phyloP scores from a whole-genome alignment of 2,797 vertebrate species.

The Falco concolor region DNA sequence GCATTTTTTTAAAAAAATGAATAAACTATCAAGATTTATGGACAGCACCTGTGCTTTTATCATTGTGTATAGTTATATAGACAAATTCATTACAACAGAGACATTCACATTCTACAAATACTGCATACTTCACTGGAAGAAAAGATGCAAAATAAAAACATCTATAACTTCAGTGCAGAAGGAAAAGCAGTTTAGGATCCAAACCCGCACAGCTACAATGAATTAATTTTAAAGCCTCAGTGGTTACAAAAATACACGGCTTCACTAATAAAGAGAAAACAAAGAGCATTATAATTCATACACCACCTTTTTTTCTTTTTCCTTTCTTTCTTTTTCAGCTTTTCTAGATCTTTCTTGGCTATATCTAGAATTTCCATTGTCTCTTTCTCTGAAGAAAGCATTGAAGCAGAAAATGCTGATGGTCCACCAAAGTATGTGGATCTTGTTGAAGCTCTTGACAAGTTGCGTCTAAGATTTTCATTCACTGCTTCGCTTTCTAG shows the following conservation, averaged over 20 bases:
- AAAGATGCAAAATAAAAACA: neutral
- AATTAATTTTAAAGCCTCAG: neutral
- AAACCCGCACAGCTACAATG: neutral
- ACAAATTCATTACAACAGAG: neutral
- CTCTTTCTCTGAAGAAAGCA: constrained; percentile 86
- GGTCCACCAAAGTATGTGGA: constrained; percentile 81
- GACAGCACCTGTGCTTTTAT: neutral
- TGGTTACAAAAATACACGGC: neutral
- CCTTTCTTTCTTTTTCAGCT: constrained; percentile 91
- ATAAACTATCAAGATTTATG: neutral
- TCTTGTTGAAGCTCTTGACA: constrained; percentile 85
- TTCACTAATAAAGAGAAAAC: neutral
- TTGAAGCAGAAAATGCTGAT: constrained; percentile 75
- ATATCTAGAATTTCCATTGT: constrained; percentile 91
- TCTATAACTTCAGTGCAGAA: neutral
- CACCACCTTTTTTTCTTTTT: constrained; percentile 94
- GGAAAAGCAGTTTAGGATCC: neutral
- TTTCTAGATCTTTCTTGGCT: constrained; percentile 94
- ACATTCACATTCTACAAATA: neutral
- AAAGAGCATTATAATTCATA: neutral
- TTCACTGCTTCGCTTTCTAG: constrained; percentile 93
- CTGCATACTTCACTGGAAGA: neutral
- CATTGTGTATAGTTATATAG: neutral
- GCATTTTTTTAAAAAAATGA: neutral
- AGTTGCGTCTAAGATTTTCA: constrained; percentile 88